These are phyloP conservation scores for Hartigia nigra DNA, from an alignment of 2,888 invertebrate species.

Conservation along the genomic window DNA sequence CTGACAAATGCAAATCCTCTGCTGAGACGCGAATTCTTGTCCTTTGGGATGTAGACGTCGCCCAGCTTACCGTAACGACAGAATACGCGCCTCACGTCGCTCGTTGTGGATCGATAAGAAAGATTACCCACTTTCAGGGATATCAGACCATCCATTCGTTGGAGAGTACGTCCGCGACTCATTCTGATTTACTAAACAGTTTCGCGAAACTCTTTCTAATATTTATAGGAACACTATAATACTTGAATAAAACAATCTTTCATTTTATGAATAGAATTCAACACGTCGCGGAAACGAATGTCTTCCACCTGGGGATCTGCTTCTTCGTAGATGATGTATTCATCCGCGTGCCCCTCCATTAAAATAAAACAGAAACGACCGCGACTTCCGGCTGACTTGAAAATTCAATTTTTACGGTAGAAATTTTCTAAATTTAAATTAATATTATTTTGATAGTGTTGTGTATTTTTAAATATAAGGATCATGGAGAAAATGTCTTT, in stretches of 20 bases:
- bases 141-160: conserved; percentile 44
- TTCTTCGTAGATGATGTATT: neutral
- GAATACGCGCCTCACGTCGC: conserved; percentile 44
- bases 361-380: neutral
- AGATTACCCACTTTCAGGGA: conserved; percentile 48
- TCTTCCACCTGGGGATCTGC: neutral
- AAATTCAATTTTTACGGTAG: conserved; percentile 12
- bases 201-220: neutral
- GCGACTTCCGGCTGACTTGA: neutral
- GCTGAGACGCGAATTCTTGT: conserved; percentile 45
- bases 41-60: conserved; percentile 49
- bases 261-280: neutral
- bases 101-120: conserved; percentile 44
- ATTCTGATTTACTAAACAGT: conserved; percentile 3
- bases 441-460: neutral
- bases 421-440: conserved; percentile 1
- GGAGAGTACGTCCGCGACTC: conserved; percentile 31
- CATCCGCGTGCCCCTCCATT: neutral
- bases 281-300: neutral
- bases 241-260: neutral
- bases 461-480: neutral
- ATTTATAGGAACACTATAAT: neutral
- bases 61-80: conserved; percentile 45
- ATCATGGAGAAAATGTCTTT: conserved; percentile 35
- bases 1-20: conserved; percentile 49